phyloP scores from a whole-genome alignment of 2,113 vertebrate species.

The Neolamprologus devosi region DNA sequence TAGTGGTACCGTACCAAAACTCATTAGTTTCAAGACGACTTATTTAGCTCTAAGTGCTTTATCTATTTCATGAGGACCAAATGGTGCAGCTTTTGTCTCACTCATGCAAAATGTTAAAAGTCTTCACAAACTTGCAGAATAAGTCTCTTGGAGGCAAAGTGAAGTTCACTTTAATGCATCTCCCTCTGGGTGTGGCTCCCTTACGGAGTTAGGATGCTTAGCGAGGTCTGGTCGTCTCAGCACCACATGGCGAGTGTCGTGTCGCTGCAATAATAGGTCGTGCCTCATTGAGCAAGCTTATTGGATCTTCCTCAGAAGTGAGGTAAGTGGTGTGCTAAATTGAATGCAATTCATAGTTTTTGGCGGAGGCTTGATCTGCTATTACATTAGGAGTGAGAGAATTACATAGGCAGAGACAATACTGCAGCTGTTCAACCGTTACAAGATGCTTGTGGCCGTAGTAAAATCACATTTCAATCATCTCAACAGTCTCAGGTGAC shows the following conservation, averaged over 20 bases:
- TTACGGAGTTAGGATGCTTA: not conserved
- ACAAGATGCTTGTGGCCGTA: not conserved
- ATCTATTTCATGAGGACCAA: not conserved
- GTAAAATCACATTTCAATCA: constrained; percentile 48
- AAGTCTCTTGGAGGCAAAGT: not conserved
- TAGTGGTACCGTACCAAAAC: not conserved
- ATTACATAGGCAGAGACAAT: constrained; percentile 56
- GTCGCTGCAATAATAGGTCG: constrained; percentile 49
- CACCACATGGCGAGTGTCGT: constrained; percentile 39
- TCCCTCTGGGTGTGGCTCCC: not conserved
- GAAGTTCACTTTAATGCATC: not conserved
- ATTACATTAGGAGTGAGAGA: constrained; percentile 45
- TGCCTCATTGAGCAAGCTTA: constrained; percentile 68
- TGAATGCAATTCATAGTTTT: constrained; percentile 55
- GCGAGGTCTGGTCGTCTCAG: not conserved
- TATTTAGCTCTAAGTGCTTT: not conserved
- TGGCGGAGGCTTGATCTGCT: constrained; percentile 19
- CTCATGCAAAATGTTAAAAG: not conserved
- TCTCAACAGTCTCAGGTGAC: constrained; percentile 24
- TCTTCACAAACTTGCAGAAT: not conserved
- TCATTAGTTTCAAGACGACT: not conserved
- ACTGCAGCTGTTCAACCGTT: constrained; percentile 29
- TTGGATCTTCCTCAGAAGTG: constrained; percentile 66
- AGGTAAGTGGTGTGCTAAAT: constrained; percentile 63
- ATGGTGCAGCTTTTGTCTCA: not conserved